A percentile compares a stretch with the other conserved stretches of the same genome.
phyloP scores from a whole-genome alignment of 2,797 vertebrate genomes.

The Sebastolobus alascanus region DNA sequence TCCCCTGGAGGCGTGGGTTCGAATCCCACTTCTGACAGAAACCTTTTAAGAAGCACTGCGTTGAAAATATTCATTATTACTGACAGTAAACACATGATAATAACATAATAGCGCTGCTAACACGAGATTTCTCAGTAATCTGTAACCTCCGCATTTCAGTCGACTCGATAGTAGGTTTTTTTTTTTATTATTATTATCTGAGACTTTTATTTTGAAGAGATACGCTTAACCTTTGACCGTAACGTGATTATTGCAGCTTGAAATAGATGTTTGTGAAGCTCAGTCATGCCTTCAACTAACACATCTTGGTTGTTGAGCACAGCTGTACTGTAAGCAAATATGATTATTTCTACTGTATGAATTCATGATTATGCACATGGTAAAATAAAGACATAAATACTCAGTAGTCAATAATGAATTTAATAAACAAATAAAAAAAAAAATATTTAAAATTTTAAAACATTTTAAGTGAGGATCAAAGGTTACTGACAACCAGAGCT shows the following conservation, averaged over 20 bases:
- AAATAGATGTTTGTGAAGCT: background rate
- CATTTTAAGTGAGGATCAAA: too few relatives aligned
- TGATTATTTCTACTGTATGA: background rate
- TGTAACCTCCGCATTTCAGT: background rate
- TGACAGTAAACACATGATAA: too few relatives aligned
- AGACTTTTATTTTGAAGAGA: conserved; percentile 17
- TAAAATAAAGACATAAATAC: background rate
- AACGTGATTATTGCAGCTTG: background rate
- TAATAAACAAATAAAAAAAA: too few relatives aligned
- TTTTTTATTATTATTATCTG: background rate
- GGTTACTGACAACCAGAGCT: too few relatives aligned
- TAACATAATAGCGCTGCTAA: background rate
- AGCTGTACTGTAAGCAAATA: background rate
- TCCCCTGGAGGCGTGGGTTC: conserved; percentile 66
- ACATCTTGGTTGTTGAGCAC: background rate
- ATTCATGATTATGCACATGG: background rate
- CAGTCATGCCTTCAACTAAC: background rate
- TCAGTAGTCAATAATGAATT: background rate
- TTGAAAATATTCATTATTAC: background rate
- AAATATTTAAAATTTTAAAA: too few relatives aligned
- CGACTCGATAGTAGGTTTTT: background rate
- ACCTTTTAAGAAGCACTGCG: rapidly evolving
- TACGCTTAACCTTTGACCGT: background rate
- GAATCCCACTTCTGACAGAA: conserved; percentile 67
- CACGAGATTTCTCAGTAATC: background rate